phyloP scores from a whole-genome alignment of 2,113 vertebrate genomes.

The Lichenostomus cassidix region DNA sequence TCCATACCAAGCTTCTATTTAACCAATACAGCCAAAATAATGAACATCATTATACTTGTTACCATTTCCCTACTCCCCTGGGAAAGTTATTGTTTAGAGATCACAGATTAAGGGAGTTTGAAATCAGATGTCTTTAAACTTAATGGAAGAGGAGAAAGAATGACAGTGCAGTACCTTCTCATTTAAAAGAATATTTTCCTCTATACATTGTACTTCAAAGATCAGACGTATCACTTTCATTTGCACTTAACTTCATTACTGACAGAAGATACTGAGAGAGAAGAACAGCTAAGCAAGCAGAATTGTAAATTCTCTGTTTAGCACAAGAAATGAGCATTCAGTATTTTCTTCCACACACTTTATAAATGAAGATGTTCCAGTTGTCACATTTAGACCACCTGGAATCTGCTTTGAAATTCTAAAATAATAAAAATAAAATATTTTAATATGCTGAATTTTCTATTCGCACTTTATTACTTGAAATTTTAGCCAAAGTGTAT shows the following conservation, averaged over 20 bases:
- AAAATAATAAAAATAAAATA: not conserved
- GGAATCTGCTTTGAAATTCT: not conserved
- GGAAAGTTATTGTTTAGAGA: not conserved
- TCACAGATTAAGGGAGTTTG: not conserved
- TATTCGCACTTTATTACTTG: not conserved
- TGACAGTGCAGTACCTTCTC: not conserved
- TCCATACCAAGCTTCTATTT: not conserved
- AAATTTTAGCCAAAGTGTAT: not conserved
- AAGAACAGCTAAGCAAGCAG: not conserved
- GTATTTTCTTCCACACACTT: not conserved
- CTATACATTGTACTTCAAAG: not conserved
- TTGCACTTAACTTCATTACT: conserved; percentile 1
- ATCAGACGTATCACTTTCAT: not conserved
- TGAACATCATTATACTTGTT: not conserved
- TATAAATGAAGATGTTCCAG: not conserved
- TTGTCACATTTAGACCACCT: not conserved
- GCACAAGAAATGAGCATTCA: not conserved
- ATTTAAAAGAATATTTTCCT: not conserved
- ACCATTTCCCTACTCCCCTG: not conserved
- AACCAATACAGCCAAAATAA: not conserved
- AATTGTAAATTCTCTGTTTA: not conserved
- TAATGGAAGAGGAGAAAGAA: not conserved
- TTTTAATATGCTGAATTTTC: not conserved
- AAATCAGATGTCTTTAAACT: not conserved
- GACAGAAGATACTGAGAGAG: not conserved